phyloP scores from a whole-genome alignment of 30 jellyfish, hydroid and myxozoan genomes.

The Turritopsis dohrnii region DNA sequence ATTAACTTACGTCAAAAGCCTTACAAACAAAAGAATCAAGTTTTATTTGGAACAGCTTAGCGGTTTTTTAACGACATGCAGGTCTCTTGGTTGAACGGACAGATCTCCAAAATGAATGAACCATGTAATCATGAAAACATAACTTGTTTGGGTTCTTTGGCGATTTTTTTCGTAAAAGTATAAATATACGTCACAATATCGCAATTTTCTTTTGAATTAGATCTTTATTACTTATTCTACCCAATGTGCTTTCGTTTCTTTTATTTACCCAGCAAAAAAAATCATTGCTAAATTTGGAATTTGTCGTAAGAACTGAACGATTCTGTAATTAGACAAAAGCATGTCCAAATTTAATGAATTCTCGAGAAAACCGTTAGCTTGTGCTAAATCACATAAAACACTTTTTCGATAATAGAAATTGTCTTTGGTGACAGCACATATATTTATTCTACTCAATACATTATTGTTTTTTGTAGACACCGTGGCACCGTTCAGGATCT shows the following conservation, averaged over 20 bases:
- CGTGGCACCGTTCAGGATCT: constrained; percentile 80
- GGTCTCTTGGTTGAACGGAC: not conserved
- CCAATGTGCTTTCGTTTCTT: not conserved
- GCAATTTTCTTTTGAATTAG: not conserved
- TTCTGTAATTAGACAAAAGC: not conserved
- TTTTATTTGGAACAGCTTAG: not conserved
- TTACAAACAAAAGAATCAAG: not conserved
- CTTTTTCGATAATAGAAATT: not conserved
- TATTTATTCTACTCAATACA: constrained; percentile 18
- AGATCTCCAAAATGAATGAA: not conserved
- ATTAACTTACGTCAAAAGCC: not conserved
- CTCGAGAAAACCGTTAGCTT: not conserved
- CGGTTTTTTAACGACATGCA: not conserved
- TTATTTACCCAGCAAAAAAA: not conserved
- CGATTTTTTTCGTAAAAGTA: not conserved
- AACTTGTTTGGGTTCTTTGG: not conserved
- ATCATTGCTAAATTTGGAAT: not conserved
- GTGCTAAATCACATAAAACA: not conserved
- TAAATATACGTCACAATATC: not conserved
- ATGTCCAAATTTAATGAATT: not conserved
- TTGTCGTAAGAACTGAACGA: not conserved
- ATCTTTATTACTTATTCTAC: not conserved
- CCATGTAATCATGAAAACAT: too few relatives aligned
- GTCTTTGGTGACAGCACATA: not conserved
- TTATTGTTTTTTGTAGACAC: constrained; percentile 67